Evolutionary conservation across 35 echinoderm and acorn worm genomes (phyloP).

Genomic region (Apostichopus californicus): DNA sequence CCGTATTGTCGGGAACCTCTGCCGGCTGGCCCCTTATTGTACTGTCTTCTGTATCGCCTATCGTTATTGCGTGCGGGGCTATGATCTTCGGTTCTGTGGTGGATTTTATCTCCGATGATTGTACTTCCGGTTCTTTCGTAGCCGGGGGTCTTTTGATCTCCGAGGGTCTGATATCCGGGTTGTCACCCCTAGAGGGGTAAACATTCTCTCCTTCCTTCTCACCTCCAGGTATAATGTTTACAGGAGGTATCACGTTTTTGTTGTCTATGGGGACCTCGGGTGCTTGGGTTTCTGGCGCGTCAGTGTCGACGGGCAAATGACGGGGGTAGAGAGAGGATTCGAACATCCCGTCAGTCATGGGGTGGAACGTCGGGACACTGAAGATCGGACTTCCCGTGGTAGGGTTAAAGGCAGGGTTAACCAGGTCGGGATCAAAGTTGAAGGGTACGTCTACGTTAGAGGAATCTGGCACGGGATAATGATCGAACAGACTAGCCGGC

Average conservation of each 20-base stretch:
- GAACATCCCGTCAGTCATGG: neutral
- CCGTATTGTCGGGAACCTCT: neutral
- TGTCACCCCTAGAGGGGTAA: neutral
- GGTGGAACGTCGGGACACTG: neutral
- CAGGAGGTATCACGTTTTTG: neutral
- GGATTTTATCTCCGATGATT: neutral
- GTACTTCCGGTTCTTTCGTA: neutral
- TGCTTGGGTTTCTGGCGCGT: neutral
- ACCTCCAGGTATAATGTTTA: neutral
- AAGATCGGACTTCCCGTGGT: neutral
- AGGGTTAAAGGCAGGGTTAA: neutral
- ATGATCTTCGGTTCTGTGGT: neutral
- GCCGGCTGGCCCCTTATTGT: neutral
- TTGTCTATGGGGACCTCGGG: neutral
- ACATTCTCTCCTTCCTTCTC: neutral
- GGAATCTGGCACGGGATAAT: slow-evolving; percentile 1
- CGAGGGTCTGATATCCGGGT: neutral
- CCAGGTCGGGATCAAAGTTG: neutral
- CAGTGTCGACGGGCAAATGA: neutral
- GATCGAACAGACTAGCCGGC: neutral
- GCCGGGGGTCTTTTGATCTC: neutral
- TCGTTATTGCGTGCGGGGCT: slow-evolving; percentile 8
- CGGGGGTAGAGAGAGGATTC: neutral
- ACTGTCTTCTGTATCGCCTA: neutral
- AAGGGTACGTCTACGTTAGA: slow-evolving; percentile 18